These are phyloP conservation scores for Nycteola revayana DNA, from an alignment of 2,888 invertebrate genomes.

Conservation along the genomic window DNA sequence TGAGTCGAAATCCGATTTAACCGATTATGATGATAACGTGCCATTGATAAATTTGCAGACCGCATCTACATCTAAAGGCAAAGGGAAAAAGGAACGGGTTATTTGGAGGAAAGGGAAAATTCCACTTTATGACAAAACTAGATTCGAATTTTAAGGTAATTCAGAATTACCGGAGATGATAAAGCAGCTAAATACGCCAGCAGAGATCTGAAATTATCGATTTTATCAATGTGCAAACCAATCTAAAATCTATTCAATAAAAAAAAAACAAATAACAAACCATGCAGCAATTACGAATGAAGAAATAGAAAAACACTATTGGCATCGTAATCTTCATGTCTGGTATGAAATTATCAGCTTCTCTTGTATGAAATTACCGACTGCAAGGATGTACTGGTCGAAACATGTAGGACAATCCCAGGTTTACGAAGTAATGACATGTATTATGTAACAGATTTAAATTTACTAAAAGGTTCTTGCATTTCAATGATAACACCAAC, in stretches of 20 bases:
- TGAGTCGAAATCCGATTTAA: slow-evolving; percentile 3
- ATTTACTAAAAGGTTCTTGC: slow-evolving; percentile 2
- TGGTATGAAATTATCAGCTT: slow-evolving; percentile 12
- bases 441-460: slow-evolving; percentile 6
- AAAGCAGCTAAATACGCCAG: slow-evolving; percentile 7
- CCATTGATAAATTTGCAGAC: not conserved
- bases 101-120: slow-evolving; percentile 4
- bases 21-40: slow-evolving; percentile 2
- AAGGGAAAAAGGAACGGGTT: slow-evolving; percentile 1
- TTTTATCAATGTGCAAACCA: slow-evolving; percentile 18
- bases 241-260: slow-evolving; percentile 20
- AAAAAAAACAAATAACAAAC: slow-evolving; percentile 19
- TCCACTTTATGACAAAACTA: slow-evolving; percentile 6
- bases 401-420: slow-evolving; percentile 2
- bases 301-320: slow-evolving; percentile 13
- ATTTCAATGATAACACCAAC: slow-evolving; percentile 8
- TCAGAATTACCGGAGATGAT: slow-evolving; percentile 6
- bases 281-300: slow-evolving; percentile 11
- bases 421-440: slow-evolving; percentile 9
- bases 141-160: slow-evolving; percentile 7
- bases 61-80: not conserved
- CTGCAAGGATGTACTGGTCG: slow-evolving; percentile 9
- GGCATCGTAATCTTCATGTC: slow-evolving; percentile 23
- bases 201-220: slow-evolving; percentile 10
- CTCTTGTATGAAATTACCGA: slow-evolving; percentile 12